A percentile compares a stretch with the other conserved stretches of the same genome.
Evolutionary conservation across 2,113 vertebrate species (phyloP).

Genomic region (Nerophis lumbriciformis): DNA sequence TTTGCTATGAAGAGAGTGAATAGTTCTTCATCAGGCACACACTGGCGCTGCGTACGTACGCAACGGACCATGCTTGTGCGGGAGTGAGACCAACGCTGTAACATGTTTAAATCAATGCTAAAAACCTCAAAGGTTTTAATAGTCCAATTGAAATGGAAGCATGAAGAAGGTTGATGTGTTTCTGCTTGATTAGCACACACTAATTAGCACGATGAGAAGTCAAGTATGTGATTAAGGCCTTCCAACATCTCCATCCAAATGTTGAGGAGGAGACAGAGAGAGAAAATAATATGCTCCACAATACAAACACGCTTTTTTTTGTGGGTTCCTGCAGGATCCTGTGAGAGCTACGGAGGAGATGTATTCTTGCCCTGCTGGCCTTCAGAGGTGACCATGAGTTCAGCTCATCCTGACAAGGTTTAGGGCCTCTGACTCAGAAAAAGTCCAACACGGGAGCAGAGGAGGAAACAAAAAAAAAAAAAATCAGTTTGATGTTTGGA

Average conservation of each 20-base stretch:
- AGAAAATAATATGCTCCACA: slow-evolving; percentile 5
- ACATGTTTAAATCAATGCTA: too few relatives aligned
- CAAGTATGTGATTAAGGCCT: not conserved
- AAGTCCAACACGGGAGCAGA: slow-evolving; percentile 34
- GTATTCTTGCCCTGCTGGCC: slow-evolving; percentile 24
- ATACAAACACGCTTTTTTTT: not conserved
- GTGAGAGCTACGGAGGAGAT: slow-evolving; percentile 8
- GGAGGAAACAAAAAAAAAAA: slow-evolving; percentile 23
- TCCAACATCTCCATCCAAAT: not conserved
- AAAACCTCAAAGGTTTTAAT: too few relatives aligned
- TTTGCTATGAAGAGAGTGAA: too few relatives aligned
- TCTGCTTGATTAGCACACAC: not conserved
- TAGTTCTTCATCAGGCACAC: too few relatives aligned
- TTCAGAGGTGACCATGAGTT: slow-evolving; percentile 55
- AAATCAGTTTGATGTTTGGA: slow-evolving; percentile 28
- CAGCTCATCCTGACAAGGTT: slow-evolving; percentile 63
- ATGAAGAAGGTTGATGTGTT: too few relatives aligned
- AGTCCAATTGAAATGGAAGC: too few relatives aligned
- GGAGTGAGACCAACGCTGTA: too few relatives aligned
- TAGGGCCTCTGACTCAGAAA: slow-evolving; percentile 48
- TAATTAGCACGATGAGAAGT: not conserved
- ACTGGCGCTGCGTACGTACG: too few relatives aligned
- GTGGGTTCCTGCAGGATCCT: slow-evolving; percentile 17
- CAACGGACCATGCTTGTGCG: too few relatives aligned
- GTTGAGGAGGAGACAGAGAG: not conserved